Conservation (phyloP, 2,797 vertebrate species). For the Phoebastria nigripes region DNA sequence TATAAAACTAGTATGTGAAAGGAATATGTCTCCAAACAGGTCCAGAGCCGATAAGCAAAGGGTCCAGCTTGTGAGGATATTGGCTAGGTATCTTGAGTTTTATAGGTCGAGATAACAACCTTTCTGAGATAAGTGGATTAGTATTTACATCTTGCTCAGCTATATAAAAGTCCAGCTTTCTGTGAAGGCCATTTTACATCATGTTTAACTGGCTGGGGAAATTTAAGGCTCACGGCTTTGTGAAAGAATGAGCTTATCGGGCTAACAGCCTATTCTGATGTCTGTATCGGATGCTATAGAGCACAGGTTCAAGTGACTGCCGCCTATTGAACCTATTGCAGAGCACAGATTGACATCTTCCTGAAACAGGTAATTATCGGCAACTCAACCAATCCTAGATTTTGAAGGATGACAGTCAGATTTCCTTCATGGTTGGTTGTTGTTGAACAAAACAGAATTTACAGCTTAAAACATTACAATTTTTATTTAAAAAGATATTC, state of each 20-base stretch:
- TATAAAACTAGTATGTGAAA: neutral
- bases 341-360: neutral
- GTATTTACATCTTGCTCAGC: neutral
- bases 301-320: neutral
- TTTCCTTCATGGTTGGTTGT: neutral
- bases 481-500: neutral
- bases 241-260: neutral
- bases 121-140: neutral
- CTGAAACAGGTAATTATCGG: neutral
- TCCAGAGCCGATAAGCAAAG: neutral
- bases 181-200: neutral
- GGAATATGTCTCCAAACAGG: neutral
- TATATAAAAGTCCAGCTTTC: neutral
- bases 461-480: neutral
- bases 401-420: neutral
- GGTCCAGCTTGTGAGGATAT: neutral
- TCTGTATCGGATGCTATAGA: neutral
- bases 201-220: neutral
- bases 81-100: neutral
- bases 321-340: neutral
- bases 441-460: neutral
- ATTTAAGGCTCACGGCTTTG: neutral
- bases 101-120: neutral
- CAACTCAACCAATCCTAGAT: neutral
- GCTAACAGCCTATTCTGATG: neutral